Evolutionary conservation across 2,888 invertebrate genomes (phyloP), one percentile per base, ranked within the genome.

Genomic region (Cremastinae sp.): DNA sequence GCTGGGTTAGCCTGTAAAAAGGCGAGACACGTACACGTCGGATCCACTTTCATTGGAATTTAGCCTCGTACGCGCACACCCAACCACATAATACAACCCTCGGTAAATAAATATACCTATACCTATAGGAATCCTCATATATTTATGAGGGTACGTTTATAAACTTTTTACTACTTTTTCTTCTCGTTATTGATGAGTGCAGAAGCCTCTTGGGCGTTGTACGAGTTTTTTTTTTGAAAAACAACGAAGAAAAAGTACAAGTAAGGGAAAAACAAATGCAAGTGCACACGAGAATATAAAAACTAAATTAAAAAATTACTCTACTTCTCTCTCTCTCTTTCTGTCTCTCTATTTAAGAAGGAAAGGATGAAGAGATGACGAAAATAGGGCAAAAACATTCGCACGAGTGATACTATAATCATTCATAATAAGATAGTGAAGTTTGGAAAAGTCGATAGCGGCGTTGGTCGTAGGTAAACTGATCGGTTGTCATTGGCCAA

Each of bases 1-100:
- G 28, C 28, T 28, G 59, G 69, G 69, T 69, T 59, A 64, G 65
- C 53, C 64, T 76, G 65, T 69, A 73, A 76, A 72, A 39, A 59
- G 47, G 28, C 49, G 41, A 28, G 10, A 47, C 43, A 49, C 72
- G 64, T 61, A 72, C 65, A 55, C 55, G 49, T 47, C 53, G 58
- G 39, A 61, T 47, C 75, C 70, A 59, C 45, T 41, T 62, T 70
- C 69, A 70, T 64, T 49, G 43, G 53, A 69, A 69, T 39, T 43
- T 22, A 65, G 39, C 56, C 66, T 62, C 43, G 41, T 43, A 51
- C 51, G 41, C 43, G 35, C 37, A 20, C 16, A 37, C n/a, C n/a
- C 10, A 8, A 9, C 37, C 49, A 39, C 14, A 68, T 22, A 58
- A 12, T 58, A 35, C 43, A 28, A 28, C 45, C 16, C 12, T 16